phyloP scores from a whole-genome alignment of 2,888 invertebrate genomes.

The Dolomedes plantarius region DNA sequence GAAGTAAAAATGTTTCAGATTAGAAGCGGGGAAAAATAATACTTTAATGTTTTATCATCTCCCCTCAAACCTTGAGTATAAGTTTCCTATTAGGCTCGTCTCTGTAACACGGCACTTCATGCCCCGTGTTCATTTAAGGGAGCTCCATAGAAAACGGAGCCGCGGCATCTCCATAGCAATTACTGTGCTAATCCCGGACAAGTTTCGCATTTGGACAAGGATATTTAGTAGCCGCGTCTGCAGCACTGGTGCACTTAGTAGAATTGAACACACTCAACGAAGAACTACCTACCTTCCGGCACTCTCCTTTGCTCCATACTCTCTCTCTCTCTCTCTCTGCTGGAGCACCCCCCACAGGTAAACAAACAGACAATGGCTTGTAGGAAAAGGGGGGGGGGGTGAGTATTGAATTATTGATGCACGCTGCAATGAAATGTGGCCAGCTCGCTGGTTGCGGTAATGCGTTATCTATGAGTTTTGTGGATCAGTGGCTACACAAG shows the following conservation, averaged over 20 bases:
- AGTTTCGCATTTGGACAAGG: slow-evolving; percentile 47
- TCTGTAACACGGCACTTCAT: neutral
- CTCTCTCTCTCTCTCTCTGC: too few species aligned
- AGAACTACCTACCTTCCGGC: neutral
- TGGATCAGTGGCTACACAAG: neutral
- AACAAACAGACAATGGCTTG: slow-evolving; percentile 50
- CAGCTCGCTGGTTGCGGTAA: neutral
- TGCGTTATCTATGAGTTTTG: neutral
- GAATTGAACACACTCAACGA: slow-evolving; percentile 47
- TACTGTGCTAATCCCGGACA: slow-evolving; percentile 61
- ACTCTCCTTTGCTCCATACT: neutral
- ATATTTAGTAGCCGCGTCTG: slow-evolving; percentile 37
- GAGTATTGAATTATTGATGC: slow-evolving; percentile 68
- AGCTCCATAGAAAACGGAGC: neutral
- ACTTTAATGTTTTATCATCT: neutral
- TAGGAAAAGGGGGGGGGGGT: neutral
- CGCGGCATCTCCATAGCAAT: slow-evolving; percentile 32
- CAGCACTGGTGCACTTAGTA: slow-evolving; percentile 47
- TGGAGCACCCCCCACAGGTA: slow-evolving; percentile 34
- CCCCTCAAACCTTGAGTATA: too few species aligned
- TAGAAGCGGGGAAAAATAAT: too few species aligned
- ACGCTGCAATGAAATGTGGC: slow-evolving; percentile 18
- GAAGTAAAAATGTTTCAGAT: too few species aligned
- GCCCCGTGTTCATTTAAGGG: neutral
- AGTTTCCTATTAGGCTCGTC: neutral